Base-by-base conservation (phyloP, 2,113 vertebrate genomes). In the Nyctibius bracteatus region DNA sequence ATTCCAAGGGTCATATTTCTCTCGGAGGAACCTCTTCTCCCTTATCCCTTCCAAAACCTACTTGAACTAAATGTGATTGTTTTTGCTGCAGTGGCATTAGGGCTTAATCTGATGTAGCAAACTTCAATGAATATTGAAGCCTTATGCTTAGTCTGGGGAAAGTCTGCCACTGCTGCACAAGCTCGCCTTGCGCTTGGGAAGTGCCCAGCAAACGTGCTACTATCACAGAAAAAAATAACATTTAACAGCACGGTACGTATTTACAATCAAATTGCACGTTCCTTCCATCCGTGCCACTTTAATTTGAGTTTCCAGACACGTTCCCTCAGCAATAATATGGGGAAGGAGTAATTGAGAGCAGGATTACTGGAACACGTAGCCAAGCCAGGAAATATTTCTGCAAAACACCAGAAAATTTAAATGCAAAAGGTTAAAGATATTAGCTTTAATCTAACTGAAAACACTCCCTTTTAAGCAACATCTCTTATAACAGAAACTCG, bases 341-440 rank as follows among this genome's bases (percentile, higher is more conserved):
- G 37, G 65, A 44, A 87, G 52, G 49, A 83, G 21, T 5, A 65
- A 91, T 3, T 67, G 71, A 49, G 33, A 96, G 46, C 1, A 4
- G 7, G 24, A 68, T 65, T 91, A 75, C 51, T 93, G 63, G 70
- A 81, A 81, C 8, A 27, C 3, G 15, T 35, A 74, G 33, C 43
- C 30, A 44, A 83, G 55, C 12, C 62, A 70, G 46, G 72, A 35
- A 83, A 91, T 87, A 86, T 81, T 92, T 85, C 79, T 88, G 77
- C 63, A 91, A 83, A 93, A 94, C 57, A 80, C 7, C 52, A 52
- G 12, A 35, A 71, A 72, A 65, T 0, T 24, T n/a, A 85, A 90
- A 88, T 22, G 66, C 21, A 80, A 57, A 83, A 96, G 37, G 51
- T 66, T 70, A 83, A 83, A 81, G 49, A n/a, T 8, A 58, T 25